These are phyloP conservation scores for Numenius arquata DNA, from an alignment of 2,113 vertebrate genomes.

Conservation along the genomic window DNA sequence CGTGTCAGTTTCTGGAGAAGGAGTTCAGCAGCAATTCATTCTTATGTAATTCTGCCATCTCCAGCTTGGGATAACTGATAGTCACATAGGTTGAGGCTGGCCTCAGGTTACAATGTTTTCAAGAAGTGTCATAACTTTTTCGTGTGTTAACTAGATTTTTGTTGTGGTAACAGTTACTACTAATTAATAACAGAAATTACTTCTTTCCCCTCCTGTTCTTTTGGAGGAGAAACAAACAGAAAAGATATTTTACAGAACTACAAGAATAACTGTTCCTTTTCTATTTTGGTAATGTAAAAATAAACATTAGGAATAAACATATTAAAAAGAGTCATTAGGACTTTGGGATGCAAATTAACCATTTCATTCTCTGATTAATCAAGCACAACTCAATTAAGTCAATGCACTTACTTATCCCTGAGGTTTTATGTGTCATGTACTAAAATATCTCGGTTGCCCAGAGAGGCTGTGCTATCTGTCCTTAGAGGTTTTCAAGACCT, in stretches of 20 bases:
- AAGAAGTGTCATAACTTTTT: not conserved
- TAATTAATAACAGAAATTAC: not conserved
- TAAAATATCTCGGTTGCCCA: not conserved
- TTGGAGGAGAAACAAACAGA: not conserved
- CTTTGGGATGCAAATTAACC: not conserved
- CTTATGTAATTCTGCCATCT: not conserved
- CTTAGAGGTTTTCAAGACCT: not conserved
- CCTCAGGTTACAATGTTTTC: not conserved
- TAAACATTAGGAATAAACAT: not conserved
- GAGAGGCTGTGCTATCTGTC: not conserved
- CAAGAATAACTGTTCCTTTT: constrained; percentile 32
- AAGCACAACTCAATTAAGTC: not conserved
- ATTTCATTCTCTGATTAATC: not conserved
- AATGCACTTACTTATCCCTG: not conserved
- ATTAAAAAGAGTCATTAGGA: not conserved
- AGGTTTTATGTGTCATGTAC: not conserved
- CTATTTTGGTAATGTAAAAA: not conserved
- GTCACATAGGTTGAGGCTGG: not conserved
- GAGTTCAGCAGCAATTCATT: not conserved
- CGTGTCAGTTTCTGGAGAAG: not conserved
- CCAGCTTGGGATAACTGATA: not conserved
- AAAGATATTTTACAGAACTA: not conserved
- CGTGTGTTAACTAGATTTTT: not conserved
- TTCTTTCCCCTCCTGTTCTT: not conserved
- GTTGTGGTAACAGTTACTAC: not conserved